Conservation (phyloP, 2,797 vertebrate genomes). For the Carapus acus region DNA sequence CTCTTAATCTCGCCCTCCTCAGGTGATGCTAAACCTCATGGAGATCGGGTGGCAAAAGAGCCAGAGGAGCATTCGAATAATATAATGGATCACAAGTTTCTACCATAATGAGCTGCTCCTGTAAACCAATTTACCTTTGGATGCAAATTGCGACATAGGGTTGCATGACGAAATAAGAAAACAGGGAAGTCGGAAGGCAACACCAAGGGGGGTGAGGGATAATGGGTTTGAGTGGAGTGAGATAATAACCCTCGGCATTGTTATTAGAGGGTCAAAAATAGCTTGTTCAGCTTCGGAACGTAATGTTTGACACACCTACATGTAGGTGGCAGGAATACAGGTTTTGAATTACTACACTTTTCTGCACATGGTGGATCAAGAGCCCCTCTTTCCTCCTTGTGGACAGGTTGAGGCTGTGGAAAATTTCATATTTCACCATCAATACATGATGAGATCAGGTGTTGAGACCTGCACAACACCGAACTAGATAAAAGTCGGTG, state of each 20-base stretch:
- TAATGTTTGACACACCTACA: background rate
- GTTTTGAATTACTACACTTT: too few relatives aligned
- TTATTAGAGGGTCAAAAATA: conserved; percentile 20
- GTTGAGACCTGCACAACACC: too few relatives aligned
- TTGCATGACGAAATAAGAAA: conserved; percentile 14
- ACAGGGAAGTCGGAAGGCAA: background rate
- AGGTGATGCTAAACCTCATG: conserved; percentile 22
- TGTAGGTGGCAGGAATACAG: background rate
- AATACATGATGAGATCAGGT: too few relatives aligned
- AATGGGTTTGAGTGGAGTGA: conserved; percentile 13
- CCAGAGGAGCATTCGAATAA: conserved; percentile 20
- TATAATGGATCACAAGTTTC: conserved; percentile 29
- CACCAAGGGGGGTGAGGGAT: background rate
- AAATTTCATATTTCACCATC: too few relatives aligned
- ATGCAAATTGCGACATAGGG: conserved; percentile 31
- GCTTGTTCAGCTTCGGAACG: background rate
- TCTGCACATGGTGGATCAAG: too few relatives aligned
- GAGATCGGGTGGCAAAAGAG: background rate
- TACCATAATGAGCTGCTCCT: conserved; percentile 26
- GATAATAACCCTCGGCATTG: conserved; percentile 18
- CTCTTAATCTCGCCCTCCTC: background rate
- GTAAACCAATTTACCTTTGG: conserved; percentile 33
- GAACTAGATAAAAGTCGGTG: too few relatives aligned
- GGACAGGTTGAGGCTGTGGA: too few relatives aligned
- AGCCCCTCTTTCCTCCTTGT: too few relatives aligned